Base-by-base conservation (phyloP, 2,797 vertebrate genomes). In the Scolopax rusticola region DNA sequence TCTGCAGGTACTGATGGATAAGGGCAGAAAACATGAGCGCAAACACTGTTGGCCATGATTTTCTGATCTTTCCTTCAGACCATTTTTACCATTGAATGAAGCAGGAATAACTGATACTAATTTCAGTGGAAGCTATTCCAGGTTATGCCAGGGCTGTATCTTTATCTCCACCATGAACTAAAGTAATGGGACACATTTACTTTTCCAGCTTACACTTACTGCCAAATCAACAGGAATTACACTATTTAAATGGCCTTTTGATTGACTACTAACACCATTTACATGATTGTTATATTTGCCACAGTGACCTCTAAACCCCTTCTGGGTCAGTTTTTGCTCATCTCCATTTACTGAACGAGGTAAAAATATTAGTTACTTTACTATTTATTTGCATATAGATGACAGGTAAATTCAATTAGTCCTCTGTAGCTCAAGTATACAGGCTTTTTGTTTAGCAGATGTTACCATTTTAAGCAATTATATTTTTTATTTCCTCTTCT, bases 341-440 rank as follows among this genome's bases (percentile, higher is more conserved):
- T 48, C 56, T 80, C 6, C 20, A 6, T 53, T 84, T 77, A 70
- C 15, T 33, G 41, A 81, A 69, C 8, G 82, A 70, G 14, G 17
- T 57, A 81, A 91, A 69, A 68, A 57, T 25, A 73, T 36, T 59
- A 71, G 47, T 47, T 64, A 61, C 13, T 38, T 87, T 43, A 43
- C 33, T 71, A 57, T 68, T 95, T 64, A 85, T 95, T 94, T 93
- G n/a, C 48, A 68, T 80, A 69, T 64, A 85, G 60, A 91, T 65
- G 75, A 68, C 64, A 89, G 53, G 73, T 64, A 85, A 89, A 93
- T 74, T 90, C 51, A 90, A 74, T 85, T 92, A 87, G 28, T 83
- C 7, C 13, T 77, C 48, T 50, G 70, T 18, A 80, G 18, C 30
- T 76, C 59, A 83, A 36, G 14, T 27, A 25, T 43, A 50, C 4